phyloP scores from a whole-genome alignment of 2,797 vertebrate genomes.

The Erpetoichthys calabaricus region DNA sequence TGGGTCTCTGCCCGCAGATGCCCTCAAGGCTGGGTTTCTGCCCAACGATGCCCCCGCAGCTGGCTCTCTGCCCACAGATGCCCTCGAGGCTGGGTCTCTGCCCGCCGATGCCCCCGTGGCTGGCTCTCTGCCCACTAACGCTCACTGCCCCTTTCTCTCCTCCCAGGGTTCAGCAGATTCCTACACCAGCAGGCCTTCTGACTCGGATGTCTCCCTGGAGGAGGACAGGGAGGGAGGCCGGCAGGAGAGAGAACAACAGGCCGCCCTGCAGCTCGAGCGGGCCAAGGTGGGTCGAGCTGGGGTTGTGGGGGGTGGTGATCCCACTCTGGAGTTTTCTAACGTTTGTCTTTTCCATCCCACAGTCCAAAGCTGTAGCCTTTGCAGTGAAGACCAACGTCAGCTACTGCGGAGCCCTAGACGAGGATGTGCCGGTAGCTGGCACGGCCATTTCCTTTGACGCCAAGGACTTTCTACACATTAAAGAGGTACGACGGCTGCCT shows the following conservation, averaged over 20 bases:
- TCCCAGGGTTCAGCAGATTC: conserved; percentile 94
- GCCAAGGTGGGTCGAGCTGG: conserved; percentile 63
- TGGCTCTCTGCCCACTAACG: background rate
- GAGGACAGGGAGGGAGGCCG: conserved; percentile 88
- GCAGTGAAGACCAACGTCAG: conserved; percentile 93
- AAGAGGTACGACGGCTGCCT: conserved; percentile 62
- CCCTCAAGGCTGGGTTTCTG: no score
- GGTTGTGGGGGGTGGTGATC: background rate
- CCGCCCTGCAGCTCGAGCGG: conserved; percentile 83
- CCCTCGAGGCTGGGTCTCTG: no score
- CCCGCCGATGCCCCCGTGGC: background rate
- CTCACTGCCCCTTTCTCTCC: conserved; percentile 8
- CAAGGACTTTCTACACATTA: conserved; percentile 98
- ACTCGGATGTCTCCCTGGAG: conserved; percentile 95
- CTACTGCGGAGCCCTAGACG: conserved; percentile 89
- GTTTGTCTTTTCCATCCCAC: no score
- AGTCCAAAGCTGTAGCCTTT: conserved; percentile 91
- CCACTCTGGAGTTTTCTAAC: background rate
- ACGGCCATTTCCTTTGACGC: conserved; percentile 90
- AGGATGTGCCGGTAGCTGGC: conserved; percentile 85
- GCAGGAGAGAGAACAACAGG: conserved; percentile 90
- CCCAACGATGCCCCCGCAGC: background rate
- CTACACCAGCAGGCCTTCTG: conserved; percentile 93
- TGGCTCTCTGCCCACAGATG: background rate
- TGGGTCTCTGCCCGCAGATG: no score